Base-by-base conservation (phyloP, 2,113 vertebrate species). In the Hemichromis elongatus region DNA sequence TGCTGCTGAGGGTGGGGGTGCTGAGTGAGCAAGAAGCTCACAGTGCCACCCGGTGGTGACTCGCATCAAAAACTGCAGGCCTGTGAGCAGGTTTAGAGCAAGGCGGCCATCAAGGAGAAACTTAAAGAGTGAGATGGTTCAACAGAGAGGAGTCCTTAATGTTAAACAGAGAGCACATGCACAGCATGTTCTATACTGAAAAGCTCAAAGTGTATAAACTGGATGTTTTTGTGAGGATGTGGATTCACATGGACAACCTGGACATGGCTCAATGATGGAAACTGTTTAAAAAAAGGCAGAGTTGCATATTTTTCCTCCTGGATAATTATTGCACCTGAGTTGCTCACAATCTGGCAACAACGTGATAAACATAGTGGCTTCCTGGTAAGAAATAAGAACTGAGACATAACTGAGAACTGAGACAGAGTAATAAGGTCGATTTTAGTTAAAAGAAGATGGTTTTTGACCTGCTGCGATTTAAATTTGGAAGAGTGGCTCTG, bases 11-110 rank as follows among this genome's bases (percentile, higher is more conserved):
- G 19, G 40, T 3, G 26, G 14, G 3, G 21, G 13, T 56, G 80
- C 59, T 82, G 73, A 56, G 9, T 28, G 53, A 50, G 56, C 61
- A 78, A 13, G 11, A 78, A 19, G n/a, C 5, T 78, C 6, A 86
- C 57, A 86, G 77, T 63, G 88, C 88, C 91, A 12, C 78, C 81
- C 4, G 9, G 77, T 93, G 94, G 92, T 40, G 11, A 45, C 11
- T 37, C 9, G 2, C 5, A 13, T 61, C 2, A 82, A 79, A 14
- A 10, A 61, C 45, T 24, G 28, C 7, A 54, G 16, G 33, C 16
- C 7, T 40, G 19, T 37, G 14, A 4, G 3, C 3, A 11, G 61
- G 53, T 73, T 33, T 14, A 14, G 50, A 35, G 4, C n/a, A 24
- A 13, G 28, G 13, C 1, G 8, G 11, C 42, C 40, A 11, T 52